A percentile compares a stretch with the other conserved stretches of the same genome.
phyloP scores from a whole-genome alignment of 2,797 vertebrate species.

The Octomys mimax region DNA sequence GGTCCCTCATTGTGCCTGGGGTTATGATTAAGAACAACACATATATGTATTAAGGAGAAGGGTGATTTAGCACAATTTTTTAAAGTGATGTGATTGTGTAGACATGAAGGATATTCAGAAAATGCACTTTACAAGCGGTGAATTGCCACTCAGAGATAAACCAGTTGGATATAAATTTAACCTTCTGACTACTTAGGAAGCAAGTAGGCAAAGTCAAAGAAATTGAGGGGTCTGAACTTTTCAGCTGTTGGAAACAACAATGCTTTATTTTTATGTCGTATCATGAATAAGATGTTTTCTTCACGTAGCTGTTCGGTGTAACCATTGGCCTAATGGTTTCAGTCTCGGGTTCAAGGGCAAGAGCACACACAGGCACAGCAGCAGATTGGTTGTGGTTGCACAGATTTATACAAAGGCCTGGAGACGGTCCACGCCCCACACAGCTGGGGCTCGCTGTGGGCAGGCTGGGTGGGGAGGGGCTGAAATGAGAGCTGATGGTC shows the following conservation, averaged over 20 bases:
- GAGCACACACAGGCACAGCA: fast-evolving
- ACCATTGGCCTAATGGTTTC: background rate
- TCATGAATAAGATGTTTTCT: background rate
- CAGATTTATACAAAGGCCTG: background rate
- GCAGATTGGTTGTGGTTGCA: background rate
- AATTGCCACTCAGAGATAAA: background rate
- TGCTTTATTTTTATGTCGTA: conserved; percentile 7
- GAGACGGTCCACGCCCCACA: background rate
- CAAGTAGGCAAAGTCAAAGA: background rate
- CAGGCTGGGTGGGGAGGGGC: background rate
- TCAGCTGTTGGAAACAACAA: background rate
- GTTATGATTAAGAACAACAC: background rate
- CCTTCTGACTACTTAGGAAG: conserved; percentile 8
- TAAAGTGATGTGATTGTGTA: background rate
- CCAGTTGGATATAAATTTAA: fast-evolving
- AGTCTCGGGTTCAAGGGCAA: background rate
- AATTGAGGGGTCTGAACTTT: background rate
- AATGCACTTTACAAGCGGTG: conserved; percentile 33
- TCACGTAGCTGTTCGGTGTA: conserved; percentile 17
- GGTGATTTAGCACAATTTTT: background rate
- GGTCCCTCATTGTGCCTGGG: background rate
- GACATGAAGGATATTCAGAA: conserved; percentile 19
- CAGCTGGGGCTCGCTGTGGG: background rate
- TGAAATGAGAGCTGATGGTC: background rate
- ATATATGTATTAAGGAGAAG: background rate